Percentiles rank a stretch among this genome's conserved stretches.
Evolutionary conservation across 2,888 invertebrate genomes (phyloP).

Genomic region (Carabus problematicus): DNA sequence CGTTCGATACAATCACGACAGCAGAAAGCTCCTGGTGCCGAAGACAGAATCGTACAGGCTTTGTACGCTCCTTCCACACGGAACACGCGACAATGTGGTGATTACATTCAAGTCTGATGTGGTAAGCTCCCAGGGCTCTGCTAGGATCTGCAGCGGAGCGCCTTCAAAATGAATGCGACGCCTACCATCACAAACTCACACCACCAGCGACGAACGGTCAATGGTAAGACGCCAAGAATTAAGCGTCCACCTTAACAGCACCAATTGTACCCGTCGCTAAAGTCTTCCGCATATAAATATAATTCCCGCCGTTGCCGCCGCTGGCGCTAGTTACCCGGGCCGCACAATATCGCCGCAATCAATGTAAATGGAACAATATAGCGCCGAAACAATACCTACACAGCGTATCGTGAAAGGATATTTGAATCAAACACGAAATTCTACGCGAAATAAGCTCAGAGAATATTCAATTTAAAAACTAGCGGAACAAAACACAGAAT

Average conservation of each 20-base stretch:
- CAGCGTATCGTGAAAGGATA: too few relatives aligned
- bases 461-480: too few relatives aligned
- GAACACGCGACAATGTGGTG: constrained; percentile 53
- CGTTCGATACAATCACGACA: constrained; percentile 18
- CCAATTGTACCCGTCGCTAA: not conserved
- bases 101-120: constrained; percentile 55
- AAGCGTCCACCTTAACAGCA: not conserved
- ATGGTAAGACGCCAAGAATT: constrained; percentile 16
- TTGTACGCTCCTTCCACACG: constrained; percentile 10
- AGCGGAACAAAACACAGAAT: too few relatives aligned
- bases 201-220: constrained; percentile 18
- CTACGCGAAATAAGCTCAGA: too few relatives aligned
- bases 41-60: constrained; percentile 3
- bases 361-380: too few relatives aligned
- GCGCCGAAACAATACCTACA: too few relatives aligned
- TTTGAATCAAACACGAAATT: too few relatives aligned
- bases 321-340: too few relatives aligned
- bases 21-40: not conserved
- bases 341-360: too few relatives aligned
- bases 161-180: constrained; percentile 49
- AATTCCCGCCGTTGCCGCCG: too few relatives aligned
- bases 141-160: constrained; percentile 51
- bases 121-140: constrained; percentile 52
- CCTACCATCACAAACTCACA: too few relatives aligned
- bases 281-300: too few relatives aligned